A percentile compares a stretch with the other conserved stretches of the same genome.
These are phyloP conservation scores for Bradypodion ventrale DNA, from an alignment of 2,797 vertebrate genomes.

Conservation along the genomic window DNA sequence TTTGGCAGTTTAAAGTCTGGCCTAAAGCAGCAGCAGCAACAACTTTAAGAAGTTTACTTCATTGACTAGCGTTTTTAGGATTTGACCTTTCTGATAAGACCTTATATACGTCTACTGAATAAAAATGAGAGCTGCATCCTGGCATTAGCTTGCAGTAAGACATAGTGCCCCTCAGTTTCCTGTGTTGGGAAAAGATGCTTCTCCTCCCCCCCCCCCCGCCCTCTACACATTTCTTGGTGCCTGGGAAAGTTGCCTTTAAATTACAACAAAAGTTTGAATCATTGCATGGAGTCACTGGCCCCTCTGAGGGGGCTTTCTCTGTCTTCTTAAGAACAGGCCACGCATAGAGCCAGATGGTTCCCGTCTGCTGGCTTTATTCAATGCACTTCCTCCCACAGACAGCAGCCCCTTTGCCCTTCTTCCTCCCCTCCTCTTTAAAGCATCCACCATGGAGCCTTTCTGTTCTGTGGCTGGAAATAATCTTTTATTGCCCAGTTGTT, in stretches of 20 bases:
- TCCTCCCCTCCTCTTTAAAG: conserved; percentile 64
- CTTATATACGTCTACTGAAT: conserved; percentile 42
- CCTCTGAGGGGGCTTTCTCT: conserved; percentile 75
- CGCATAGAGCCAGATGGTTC: conserved; percentile 93
- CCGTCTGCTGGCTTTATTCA: conserved; percentile 94
- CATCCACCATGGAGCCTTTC: conserved; percentile 79
- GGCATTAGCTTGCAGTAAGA: conserved; percentile 35
- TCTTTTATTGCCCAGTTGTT: conserved; percentile 99
- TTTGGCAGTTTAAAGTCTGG: too few species aligned
- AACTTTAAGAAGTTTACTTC: conserved; percentile 35
- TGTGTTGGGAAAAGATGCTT: conserved; percentile 32
- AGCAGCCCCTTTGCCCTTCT: conserved; percentile 75
- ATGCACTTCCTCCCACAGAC: conserved; percentile 90
- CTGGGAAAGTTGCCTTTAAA: conserved; percentile 73
- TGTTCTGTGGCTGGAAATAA: conserved; percentile 93
- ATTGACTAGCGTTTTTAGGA: background rate
- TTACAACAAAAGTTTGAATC: conserved; percentile 68
- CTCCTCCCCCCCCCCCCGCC: too few species aligned
- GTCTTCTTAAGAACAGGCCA: conserved; percentile 81
- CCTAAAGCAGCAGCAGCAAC: too few species aligned
- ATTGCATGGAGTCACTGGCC: conserved; percentile 73
- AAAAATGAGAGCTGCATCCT: conserved; percentile 9
- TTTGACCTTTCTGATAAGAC: conserved; percentile 26
- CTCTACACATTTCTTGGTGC: conserved; percentile 56
- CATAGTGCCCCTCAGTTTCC: accelerated